Evolutionary conservation across 2,113 vertebrate species (phyloP).

Genomic region (Morone saxatilis): DNA sequence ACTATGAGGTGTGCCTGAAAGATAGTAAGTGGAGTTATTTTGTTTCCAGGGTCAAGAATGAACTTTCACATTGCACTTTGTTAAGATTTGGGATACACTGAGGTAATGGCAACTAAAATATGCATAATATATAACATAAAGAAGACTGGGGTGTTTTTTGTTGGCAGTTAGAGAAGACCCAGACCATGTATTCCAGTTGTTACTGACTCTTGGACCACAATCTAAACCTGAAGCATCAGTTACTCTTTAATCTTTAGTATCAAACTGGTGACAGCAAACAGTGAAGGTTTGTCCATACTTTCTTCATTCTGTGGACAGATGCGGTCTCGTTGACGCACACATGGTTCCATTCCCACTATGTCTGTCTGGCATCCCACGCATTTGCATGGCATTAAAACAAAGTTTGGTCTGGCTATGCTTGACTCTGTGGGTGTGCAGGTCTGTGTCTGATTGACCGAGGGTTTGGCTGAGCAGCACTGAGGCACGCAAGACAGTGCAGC

Average conservation of each 20-base stretch:
- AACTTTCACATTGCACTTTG: neutral
- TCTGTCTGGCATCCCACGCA: too few relatives aligned
- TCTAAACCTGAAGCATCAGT: conserved; percentile 18
- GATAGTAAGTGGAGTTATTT: neutral
- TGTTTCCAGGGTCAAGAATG: neutral
- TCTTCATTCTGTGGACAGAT: too few relatives aligned
- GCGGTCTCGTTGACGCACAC: too few relatives aligned
- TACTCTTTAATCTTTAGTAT: neutral
- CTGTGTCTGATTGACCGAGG: too few relatives aligned
- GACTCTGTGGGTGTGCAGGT: too few relatives aligned
- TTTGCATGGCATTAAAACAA: too few relatives aligned
- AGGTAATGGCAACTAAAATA: neutral
- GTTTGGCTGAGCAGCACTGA: too few relatives aligned
- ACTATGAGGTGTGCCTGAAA: neutral
- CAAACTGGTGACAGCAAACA: neutral
- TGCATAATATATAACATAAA: neutral
- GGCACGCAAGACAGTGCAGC: too few relatives aligned
- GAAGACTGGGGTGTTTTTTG: neutral
- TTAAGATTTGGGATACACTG: neutral
- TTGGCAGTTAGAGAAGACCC: neutral
- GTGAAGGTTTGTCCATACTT: too few relatives aligned
- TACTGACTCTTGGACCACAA: neutral
- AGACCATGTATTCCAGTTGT: neutral
- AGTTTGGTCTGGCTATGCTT: too few relatives aligned
- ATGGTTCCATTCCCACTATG: too few relatives aligned